Percentiles rank a stretch among this genome's conserved stretches.
phyloP scores from a whole-genome alignment of 30 jellyfish, hydroid and myxozoan species.

The Catostylus mosaicus region DNA sequence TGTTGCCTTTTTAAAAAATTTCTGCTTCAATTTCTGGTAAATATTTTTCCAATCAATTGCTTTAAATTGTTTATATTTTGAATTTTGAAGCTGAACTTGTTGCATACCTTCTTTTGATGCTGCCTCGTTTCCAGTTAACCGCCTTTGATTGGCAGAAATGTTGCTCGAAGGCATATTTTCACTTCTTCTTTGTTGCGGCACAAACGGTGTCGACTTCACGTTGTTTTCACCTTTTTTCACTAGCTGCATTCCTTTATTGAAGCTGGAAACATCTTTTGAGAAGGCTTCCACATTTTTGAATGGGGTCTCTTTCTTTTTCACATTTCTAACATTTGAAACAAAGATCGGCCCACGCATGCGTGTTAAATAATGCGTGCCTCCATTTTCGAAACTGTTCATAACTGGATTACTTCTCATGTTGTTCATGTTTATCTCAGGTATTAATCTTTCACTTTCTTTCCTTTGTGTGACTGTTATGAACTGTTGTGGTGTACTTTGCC shows the following conservation, averaged over 20 bases:
- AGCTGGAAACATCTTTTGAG: not conserved
- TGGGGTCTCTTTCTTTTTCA: not conserved
- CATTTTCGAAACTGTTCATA: not conserved
- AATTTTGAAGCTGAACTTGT: not conserved
- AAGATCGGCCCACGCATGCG: not conserved
- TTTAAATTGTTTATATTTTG: not conserved
- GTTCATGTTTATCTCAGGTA: not conserved
- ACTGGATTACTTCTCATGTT: not conserved
- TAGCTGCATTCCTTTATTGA: not conserved
- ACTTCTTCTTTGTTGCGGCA: not conserved
- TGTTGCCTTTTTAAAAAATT: not conserved
- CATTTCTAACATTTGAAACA: not conserved
- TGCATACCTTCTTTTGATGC: not conserved
- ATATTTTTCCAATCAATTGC: conserved; percentile 15
- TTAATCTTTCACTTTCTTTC: no score
- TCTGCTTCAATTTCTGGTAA: conserved; percentile 18
- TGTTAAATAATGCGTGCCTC: not conserved
- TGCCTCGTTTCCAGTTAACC: not conserved
- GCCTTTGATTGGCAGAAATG: not conserved
- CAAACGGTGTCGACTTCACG: not conserved
- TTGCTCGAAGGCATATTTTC: not conserved
- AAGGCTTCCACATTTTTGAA: not conserved
- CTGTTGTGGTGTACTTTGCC: no score
- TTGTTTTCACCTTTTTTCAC: not conserved
- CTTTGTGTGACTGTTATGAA: no score